phyloP scores from a whole-genome alignment of 1,140 invertebrate species.

The Paracyclopina nana region DNA sequence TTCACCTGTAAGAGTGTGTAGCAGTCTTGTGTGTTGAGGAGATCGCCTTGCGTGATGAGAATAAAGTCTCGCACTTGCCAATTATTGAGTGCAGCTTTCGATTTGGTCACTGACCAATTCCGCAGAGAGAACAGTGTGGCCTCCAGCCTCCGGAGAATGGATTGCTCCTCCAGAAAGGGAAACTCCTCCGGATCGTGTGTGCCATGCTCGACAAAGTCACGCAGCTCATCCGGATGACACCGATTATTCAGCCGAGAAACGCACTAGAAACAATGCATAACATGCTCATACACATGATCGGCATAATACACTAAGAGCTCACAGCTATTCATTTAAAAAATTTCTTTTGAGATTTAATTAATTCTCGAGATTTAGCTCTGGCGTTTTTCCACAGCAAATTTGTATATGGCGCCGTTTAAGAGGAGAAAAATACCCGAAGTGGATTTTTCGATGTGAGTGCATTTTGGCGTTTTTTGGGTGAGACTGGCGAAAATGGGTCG shows the following conservation, averaged over 20 bases:
- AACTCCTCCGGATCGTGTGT: conserved; percentile 14
- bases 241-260: conserved; percentile 12
- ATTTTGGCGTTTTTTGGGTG: no score
- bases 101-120: conserved; percentile 7
- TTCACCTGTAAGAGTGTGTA: conserved; percentile 12
- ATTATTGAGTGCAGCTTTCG: background rate
- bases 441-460: no score
- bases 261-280: background rate
- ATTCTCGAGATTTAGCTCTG: no score
- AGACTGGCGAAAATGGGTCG: no score
- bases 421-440: no score
- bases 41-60: conserved; percentile 14
- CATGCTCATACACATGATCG: background rate
- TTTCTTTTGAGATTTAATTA: background rate
- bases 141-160: conserved; percentile 7
- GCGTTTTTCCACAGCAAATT: no score
- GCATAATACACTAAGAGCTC: background rate
- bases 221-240: conserved; percentile 7
- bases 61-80: conserved; percentile 15
- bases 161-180: conserved; percentile 10
- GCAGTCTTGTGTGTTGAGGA: conserved; percentile 1
- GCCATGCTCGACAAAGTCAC: conserved; percentile 15
- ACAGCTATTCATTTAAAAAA: background rate
- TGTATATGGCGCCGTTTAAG: no score
- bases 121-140: conserved; percentile 10